Base-by-base conservation (phyloP, 2,888 invertebrate species). In the Cephalotes varians region DNA sequence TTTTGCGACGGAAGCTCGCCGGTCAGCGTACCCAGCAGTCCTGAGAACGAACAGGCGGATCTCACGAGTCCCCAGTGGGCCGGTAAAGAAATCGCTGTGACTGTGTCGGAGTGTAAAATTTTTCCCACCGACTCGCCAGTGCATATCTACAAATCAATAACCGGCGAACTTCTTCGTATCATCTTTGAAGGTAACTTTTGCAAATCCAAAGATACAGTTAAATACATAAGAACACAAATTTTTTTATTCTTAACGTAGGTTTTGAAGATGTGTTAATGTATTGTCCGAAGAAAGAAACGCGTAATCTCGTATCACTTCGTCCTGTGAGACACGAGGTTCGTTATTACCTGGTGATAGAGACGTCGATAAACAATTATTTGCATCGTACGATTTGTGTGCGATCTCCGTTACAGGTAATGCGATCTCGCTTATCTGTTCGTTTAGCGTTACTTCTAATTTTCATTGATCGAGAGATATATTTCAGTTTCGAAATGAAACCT, bases 401-500 rank as follows among this genome's bases (percentile, higher is more conserved):
- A 84, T 97, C 98, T 1, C 98, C 98, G 0, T 93, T 98, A 56
- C 97, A 97, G 96, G 97, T 97, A 94, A 90, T 47, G 12, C 10
- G 5, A 51, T 40, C 6, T 76, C 3, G 12, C 31, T 47, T 25
- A 37, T 56, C 15, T 2, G 4, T 47, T 60, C 4, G 7, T 40
- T 56, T 51, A 34, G 9, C 28, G 6, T 54, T 1, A 7, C 0
- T 64, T 12, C 5, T 31, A 12, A 34, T 2, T 54, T 34, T 7
- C 10, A n/a, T 37, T 60, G 6, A 64, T 31, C 2, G 15, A 37
- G 6, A 28, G 10, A 31, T 49, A 21, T 44, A 31, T 93, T 94
- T 54, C 90, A 97, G 97, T 95, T 97, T 72, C 95, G 96, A 90
- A 98, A 98, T 94, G 97, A 97, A 92, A 97, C 98, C 0, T 97